Evolutionary conservation across 2,113 vertebrate species (phyloP).

Genomic region (Nipponia nippon): DNA sequence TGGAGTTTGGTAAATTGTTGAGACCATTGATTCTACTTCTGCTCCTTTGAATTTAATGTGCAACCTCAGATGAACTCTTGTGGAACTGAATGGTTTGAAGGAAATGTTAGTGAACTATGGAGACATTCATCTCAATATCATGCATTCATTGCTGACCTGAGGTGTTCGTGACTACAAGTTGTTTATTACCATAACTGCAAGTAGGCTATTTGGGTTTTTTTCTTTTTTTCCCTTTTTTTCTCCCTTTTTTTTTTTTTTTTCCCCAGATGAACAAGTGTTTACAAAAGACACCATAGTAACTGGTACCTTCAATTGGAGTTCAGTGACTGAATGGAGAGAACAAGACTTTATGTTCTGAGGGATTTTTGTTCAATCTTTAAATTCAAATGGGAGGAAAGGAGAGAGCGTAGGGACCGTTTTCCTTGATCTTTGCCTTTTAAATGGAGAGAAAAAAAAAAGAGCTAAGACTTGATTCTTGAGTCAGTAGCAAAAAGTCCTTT

Average conservation of each 20-base stretch:
- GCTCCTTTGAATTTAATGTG: conserved; percentile 42
- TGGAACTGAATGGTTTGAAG: conserved; percentile 48
- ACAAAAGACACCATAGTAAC: conserved; percentile 40
- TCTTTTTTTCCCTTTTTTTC: fast-evolving
- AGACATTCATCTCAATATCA: conserved; percentile 2
- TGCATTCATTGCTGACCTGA: conserved; percentile 12
- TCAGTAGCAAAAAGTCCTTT: background rate
- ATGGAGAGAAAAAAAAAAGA: background rate
- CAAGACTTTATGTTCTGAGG: background rate
- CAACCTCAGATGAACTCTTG: conserved; percentile 46
- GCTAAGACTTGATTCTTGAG: background rate
- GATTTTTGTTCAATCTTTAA: background rate
- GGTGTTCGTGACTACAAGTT: background rate
- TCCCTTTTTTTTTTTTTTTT: background rate
- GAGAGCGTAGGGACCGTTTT: background rate
- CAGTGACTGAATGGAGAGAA: background rate
- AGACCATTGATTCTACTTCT: conserved; percentile 17
- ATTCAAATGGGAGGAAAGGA: background rate
- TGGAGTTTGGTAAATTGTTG: background rate
- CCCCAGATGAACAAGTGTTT: conserved; percentile 10
- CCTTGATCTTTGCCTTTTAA: conserved; percentile 9
- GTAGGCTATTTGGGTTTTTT: background rate
- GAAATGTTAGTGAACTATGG: background rate
- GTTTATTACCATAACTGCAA: conserved; percentile 1
- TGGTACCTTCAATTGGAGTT: background rate